Conservation (phyloP, 1,140 invertebrate species). For the Nasonia longicornis region DNA sequence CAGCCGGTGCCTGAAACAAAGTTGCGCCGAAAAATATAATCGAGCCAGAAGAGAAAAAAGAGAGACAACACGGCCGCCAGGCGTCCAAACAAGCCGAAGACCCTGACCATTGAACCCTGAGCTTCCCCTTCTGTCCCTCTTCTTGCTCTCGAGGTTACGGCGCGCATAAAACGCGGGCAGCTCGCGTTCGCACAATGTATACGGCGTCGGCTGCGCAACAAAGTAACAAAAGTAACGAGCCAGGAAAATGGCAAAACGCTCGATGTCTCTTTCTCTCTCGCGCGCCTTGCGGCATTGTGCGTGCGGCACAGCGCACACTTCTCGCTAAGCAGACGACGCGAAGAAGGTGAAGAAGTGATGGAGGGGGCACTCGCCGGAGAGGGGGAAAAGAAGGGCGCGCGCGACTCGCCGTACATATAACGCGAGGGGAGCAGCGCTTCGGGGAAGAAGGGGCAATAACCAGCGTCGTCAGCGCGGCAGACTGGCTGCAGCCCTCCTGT, state of each 20-base stretch:
- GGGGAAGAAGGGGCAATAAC: conserved; percentile 52
- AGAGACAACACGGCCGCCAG: neutral
- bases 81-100: neutral
- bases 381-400: neutral
- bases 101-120: conserved; percentile 19
- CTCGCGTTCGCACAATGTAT: neutral
- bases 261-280: neutral
- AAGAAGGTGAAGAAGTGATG: neutral
- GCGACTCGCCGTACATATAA: neutral
- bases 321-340: conserved; percentile 1
- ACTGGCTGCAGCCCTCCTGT: conserved; percentile 49
- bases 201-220: neutral
- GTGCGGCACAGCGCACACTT: neutral
- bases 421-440: conserved; percentile 7
- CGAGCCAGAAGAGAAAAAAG: neutral
- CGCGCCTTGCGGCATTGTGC: neutral
- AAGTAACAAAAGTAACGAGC: neutral
- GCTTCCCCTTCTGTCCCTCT: neutral
- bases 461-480: conserved; percentile 48
- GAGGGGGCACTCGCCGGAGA: neutral
- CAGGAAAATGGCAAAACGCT: conserved; percentile 25
- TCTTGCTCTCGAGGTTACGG: too few species aligned
- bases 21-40: neutral
- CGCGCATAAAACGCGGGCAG: too few species aligned
- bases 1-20: conserved; percentile 1